Evolutionary conservation across 2,888 invertebrate genomes (phyloP).

Genomic region (Thecocarcelia acutangulata): DNA sequence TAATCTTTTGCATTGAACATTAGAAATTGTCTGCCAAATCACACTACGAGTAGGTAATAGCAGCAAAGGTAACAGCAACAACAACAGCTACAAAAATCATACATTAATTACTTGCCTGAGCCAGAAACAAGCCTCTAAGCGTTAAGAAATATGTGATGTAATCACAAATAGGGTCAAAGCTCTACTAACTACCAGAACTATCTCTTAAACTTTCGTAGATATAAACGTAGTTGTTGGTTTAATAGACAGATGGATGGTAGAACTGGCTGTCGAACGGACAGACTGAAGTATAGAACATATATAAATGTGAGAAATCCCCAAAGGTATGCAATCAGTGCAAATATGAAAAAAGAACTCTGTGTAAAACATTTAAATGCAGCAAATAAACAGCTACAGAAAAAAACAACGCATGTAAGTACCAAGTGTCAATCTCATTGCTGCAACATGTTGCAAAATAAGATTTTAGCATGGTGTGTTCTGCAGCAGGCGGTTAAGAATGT

Average conservation of each 20-base stretch:
- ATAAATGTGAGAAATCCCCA: slow-evolving; percentile 68
- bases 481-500: slow-evolving; percentile 55
- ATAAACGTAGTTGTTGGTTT: slow-evolving; percentile 27
- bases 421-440: slow-evolving; percentile 70
- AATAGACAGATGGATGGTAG: slow-evolving; percentile 44
- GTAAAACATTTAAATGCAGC: slow-evolving; percentile 53
- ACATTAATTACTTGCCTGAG: slow-evolving; percentile 66
- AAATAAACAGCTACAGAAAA: background rate
- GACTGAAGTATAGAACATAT: slow-evolving; percentile 41
- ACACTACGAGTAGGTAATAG: slow-evolving; percentile 14
- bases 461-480: slow-evolving; percentile 53
- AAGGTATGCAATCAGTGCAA: slow-evolving; percentile 67
- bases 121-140: slow-evolving; percentile 63
- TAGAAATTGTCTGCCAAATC: slow-evolving; percentile 49
- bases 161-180: slow-evolving; percentile 65
- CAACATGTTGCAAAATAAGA: slow-evolving; percentile 67
- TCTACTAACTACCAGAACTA: slow-evolving; percentile 47
- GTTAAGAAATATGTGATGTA: slow-evolving; percentile 65
- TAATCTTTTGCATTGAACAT: slow-evolving; percentile 10
- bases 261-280: slow-evolving; percentile 2
- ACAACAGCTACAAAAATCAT: slow-evolving; percentile 54
- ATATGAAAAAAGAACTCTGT: slow-evolving; percentile 19
- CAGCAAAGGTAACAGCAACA: slow-evolving; percentile 6
- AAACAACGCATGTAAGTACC: slow-evolving; percentile 63
- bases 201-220: slow-evolving; percentile 24